phyloP scores from a whole-genome alignment of 2,888 invertebrate species.

The Drosophila quasianomalipes region DNA sequence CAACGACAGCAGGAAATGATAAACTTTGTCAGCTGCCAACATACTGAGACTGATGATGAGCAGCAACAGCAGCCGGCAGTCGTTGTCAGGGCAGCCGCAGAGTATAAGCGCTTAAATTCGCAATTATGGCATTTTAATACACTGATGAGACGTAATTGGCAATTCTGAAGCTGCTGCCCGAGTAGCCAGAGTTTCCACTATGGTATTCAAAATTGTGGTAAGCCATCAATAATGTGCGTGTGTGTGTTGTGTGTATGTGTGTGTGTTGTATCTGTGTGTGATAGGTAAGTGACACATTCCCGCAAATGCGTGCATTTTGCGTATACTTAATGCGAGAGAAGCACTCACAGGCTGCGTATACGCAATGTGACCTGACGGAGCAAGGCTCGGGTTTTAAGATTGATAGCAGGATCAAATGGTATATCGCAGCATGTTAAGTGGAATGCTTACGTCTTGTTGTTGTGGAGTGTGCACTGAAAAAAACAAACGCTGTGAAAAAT shows the following conservation, averaged over 20 bases:
- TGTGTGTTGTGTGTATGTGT: not conserved
- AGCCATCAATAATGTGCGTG: conserved; percentile 46
- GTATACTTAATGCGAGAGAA: conserved; percentile 54
- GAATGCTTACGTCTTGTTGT: conserved; percentile 58
- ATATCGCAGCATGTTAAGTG: conserved; percentile 74
- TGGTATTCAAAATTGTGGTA: conserved; percentile 43
- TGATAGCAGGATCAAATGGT: conserved; percentile 77
- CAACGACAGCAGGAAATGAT: conserved; percentile 39
- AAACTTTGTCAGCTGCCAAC: conserved; percentile 55
- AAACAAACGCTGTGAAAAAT: not conserved
- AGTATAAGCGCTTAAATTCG: conserved; percentile 56
- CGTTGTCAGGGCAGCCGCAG: conserved; percentile 35
- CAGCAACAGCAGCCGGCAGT: conserved; percentile 5
- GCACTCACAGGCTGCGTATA: conserved; percentile 50
- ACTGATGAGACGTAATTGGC: conserved; percentile 64
- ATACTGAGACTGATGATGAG: conserved; percentile 37
- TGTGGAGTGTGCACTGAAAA: not conserved
- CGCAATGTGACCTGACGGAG: conserved; percentile 35
- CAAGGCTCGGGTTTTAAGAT: conserved; percentile 50
- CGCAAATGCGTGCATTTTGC: conserved; percentile 45
- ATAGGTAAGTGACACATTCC: conserved; percentile 54
- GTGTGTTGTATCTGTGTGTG: not conserved
- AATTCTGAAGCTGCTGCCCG: conserved; percentile 42
- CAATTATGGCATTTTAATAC: conserved; percentile 78
- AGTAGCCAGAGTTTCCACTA: conserved; percentile 15